phyloP scores from a whole-genome alignment of 2,113 vertebrate species.

The Isichthys henryi region DNA sequence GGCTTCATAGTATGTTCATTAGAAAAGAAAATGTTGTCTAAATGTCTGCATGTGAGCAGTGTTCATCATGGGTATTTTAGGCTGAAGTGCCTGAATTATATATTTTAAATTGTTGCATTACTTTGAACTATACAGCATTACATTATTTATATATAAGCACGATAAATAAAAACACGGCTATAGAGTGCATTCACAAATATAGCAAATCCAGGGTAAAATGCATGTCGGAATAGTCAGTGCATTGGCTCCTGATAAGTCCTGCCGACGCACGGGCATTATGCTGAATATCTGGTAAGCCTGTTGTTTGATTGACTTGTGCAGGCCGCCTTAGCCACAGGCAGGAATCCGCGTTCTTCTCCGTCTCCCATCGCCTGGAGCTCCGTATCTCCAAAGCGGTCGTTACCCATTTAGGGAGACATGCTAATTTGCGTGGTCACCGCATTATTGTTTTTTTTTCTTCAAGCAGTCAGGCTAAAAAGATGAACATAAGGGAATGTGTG shows the following conservation, averaged over 20 bases:
- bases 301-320: background rate
- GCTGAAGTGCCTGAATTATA: background rate
- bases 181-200: background rate
- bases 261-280: background rate
- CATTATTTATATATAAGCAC: background rate
- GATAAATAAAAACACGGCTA: background rate
- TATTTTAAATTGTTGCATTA: background rate
- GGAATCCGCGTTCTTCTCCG: background rate
- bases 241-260: background rate
- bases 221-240: background rate
- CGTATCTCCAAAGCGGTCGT: slow-evolving; percentile 40
- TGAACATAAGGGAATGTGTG: background rate
- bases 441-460: slow-evolving; percentile 6
- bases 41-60: background rate
- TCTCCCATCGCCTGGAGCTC: slow-evolving; percentile 41
- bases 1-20: background rate
- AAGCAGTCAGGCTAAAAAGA: background rate
- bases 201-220: background rate
- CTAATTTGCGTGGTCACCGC: slow-evolving; percentile 36
- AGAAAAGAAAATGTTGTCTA: background rate
- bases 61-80: background rate
- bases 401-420: slow-evolving; percentile 41
- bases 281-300: background rate
- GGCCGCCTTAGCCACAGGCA: background rate
- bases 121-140: background rate